Conservation (phyloP, 2,113 vertebrate genomes). For the Boulengeromyrus knoepffleri region DNA sequence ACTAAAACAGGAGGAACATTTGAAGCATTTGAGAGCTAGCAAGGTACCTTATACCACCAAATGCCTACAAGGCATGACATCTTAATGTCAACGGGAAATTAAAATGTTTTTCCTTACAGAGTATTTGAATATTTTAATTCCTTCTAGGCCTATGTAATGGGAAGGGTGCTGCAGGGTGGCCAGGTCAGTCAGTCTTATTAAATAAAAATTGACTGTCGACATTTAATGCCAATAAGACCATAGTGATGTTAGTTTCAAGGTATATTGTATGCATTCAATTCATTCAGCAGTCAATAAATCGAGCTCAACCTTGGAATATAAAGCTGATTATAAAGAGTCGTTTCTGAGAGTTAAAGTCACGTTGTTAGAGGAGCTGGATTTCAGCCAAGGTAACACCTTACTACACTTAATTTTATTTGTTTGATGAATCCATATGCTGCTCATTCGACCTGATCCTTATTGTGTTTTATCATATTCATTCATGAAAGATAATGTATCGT, state of each 20-base stretch:
- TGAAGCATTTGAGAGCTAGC: slow-evolving; percentile 60
- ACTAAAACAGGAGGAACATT: slow-evolving; percentile 74
- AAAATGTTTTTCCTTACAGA: slow-evolving; percentile 81
- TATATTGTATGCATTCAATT: slow-evolving; percentile 18
- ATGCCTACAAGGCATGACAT: slow-evolving; percentile 89
- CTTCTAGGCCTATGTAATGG: slow-evolving; percentile 69
- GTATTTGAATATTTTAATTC: slow-evolving; percentile 84
- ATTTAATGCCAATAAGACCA: slow-evolving; percentile 52
- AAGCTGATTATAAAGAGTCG: neutral
- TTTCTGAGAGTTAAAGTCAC: neutral
- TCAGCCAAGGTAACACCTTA: neutral
- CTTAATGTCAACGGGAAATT: slow-evolving; percentile 99
- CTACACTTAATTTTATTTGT: neutral
- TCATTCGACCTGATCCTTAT: neutral
- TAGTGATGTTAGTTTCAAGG: slow-evolving; percentile 38
- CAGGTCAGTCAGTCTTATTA: slow-evolving; percentile 66
- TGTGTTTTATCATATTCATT: neutral
- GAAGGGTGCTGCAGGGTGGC: slow-evolving; percentile 46
- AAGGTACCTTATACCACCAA: slow-evolving; percentile 71
- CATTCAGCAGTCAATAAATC: neutral
- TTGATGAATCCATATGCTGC: neutral
- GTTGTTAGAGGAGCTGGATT: neutral
- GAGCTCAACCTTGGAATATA: neutral
- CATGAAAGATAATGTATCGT: neutral
- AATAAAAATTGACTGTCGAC: slow-evolving; percentile 59